Base-by-base conservation (phyloP, 2,797 vertebrate species). In the Falco cherrug region DNA sequence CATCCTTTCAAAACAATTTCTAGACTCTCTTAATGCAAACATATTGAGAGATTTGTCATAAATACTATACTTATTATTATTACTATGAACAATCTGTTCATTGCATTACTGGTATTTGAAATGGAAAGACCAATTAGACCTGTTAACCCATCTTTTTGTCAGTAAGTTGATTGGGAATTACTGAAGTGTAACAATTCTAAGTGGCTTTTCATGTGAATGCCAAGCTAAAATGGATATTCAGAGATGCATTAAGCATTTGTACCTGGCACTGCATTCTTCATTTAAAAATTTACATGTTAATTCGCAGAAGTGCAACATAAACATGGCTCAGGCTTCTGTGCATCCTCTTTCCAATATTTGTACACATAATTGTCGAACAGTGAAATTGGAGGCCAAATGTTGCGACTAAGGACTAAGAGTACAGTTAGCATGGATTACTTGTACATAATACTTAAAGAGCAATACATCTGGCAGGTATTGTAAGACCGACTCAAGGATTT, bases 101-200 rank as follows among this genome's bases (percentile, higher is more conserved):
- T 94, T 92, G 83, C 93, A 95, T 96, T 94, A 88, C 89, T 88
- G 57, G 54, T 94, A 94, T 95, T 95, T 78, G 76, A 94, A 95
- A 96, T 96, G 84, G 96, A 95, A 96, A 93, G 96, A 94, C 93
- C 93, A 97, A 96, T 96, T 93, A 97, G 91, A 94, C 91, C 91
- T 75, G 94, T 96, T 97, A 97, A 95, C 89, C 69, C 95, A 97
- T 90, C 95, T 97, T 95, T 97, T 95, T 97, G 93, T 96, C 87
- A 95, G 91, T 82, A 90, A 93, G 94, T 95, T 96, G 95, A 96
- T 93, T 94, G 93, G 85, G 93, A 97, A 93, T 96, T 97, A 95
- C 85, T 88, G 96, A 89, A 95, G 87, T 68, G 2, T 93, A 95
- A 94, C 77, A 74, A 87, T 92, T 95, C 74, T 96, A 94, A 97